Percentiles rank a stretch among this genome's conserved stretches.
Evolutionary conservation across 2,888 invertebrate genomes (phyloP).

Genomic region (Brachylomia viminalis): DNA sequence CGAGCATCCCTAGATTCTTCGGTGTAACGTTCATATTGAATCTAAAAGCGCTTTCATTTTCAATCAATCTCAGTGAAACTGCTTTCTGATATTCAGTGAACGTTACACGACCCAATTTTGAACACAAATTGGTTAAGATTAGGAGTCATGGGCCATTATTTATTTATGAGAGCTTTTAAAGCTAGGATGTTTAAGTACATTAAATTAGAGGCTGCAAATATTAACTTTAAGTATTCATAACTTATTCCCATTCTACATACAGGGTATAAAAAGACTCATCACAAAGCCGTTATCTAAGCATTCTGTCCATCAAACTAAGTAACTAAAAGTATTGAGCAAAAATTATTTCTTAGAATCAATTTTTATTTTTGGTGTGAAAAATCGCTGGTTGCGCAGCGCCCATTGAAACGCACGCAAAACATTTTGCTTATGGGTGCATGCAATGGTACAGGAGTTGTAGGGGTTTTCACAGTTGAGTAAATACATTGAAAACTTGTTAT

Average conservation of each 20-base stretch:
- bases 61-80: constrained; percentile 74
- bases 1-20: constrained; percentile 56
- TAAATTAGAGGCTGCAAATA: not conserved
- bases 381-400: not conserved
- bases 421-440: not conserved
- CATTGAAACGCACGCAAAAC: not conserved
- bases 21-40: constrained; percentile 64
- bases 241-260: not conserved
- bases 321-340: not conserved
- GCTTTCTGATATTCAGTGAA: constrained; percentile 68
- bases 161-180: constrained; percentile 27
- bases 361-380: not conserved
- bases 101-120: constrained; percentile 72
- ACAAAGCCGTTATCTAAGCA: not conserved
- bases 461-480: not conserved
- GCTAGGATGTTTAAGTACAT: not conserved
- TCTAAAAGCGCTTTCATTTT: constrained; percentile 77
- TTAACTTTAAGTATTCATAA: not conserved
- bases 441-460: not conserved
- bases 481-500: no score
- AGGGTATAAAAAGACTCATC: not conserved
- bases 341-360: not conserved
- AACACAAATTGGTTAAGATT: constrained; percentile 72
- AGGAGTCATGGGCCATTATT: constrained; percentile 16
- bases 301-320: not conserved